Conservation (phyloP, 2,113 vertebrate genomes). For the Trachemys scripta region DNA sequence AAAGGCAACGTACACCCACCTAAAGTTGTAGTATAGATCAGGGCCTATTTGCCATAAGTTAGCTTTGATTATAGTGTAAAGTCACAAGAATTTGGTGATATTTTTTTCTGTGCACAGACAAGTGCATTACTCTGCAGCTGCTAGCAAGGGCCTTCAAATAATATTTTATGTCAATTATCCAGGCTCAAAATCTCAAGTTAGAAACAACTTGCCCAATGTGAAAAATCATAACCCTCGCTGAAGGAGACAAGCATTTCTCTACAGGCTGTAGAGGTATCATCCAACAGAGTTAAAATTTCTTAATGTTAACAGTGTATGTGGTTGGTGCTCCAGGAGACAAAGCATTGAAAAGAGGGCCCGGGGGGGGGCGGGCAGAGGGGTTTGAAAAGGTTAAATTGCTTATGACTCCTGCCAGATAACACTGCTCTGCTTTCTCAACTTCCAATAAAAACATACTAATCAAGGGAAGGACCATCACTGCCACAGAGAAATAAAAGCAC, state of each 20-base stretch:
- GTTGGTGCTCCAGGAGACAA: background rate
- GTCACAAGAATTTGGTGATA: background rate
- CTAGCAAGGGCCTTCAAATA: rapidly evolving
- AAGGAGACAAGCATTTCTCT: too few relatives aligned
- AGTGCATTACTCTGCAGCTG: rapidly evolving
- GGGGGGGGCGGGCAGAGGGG: too few relatives aligned
- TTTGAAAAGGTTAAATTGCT: background rate
- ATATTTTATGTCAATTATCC: rapidly evolving
- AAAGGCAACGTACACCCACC: background rate
- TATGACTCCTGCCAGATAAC: background rate
- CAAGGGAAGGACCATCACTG: background rate
- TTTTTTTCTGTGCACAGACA: background rate
- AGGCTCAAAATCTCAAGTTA: rapidly evolving
- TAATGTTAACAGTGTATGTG: background rate
- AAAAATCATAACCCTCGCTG: too few relatives aligned
- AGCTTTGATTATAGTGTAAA: background rate
- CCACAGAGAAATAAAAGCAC: background rate
- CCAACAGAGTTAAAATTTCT: too few relatives aligned
- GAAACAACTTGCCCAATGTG: rapidly evolving
- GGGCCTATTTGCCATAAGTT: background rate
- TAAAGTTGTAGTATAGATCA: background rate
- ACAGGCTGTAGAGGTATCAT: too few relatives aligned
- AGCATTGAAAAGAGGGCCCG: rapidly evolving
- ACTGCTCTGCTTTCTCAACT: background rate
- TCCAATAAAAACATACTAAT: background rate